Evolutionary conservation across 2,113 vertebrate genomes (phyloP).

Genomic region (Bothrops jararaca): DNA sequence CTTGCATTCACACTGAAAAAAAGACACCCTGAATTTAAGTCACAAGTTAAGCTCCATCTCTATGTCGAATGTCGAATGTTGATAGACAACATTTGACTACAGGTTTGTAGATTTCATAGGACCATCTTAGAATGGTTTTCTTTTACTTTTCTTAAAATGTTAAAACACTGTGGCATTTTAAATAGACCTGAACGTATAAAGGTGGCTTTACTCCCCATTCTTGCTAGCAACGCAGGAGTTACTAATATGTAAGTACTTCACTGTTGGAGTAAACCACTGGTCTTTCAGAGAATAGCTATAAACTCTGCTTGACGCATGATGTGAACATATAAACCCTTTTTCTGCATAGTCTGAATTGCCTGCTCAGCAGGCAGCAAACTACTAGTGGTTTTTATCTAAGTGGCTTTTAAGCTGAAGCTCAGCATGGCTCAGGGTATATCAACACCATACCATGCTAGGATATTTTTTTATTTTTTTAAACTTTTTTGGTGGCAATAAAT

Average conservation of each 20-base stretch:
- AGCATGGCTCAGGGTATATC: fast-evolving
- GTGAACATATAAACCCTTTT: neutral
- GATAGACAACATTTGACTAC: neutral
- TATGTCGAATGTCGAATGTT: neutral
- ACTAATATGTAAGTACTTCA: neutral
- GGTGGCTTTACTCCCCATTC: neutral
- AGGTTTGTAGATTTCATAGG: neutral
- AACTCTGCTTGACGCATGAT: neutral
- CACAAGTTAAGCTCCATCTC: neutral
- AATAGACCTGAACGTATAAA: neutral
- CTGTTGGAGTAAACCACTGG: neutral
- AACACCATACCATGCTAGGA: neutral
- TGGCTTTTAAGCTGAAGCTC: neutral
- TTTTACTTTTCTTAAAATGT: neutral
- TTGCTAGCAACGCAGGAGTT: neutral
- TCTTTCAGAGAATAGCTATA: conserved; percentile 5
- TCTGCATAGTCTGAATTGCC: neutral
- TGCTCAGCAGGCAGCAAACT: neutral
- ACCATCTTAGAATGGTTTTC: neutral
- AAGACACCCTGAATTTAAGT: neutral
- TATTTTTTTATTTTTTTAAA: neutral
- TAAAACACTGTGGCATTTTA: neutral
- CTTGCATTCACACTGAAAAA: neutral
- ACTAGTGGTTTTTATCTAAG: neutral
- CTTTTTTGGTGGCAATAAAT: conserved; percentile 25